A percentile compares a stretch with the other conserved stretches of the same genome.
Evolutionary conservation across 2,113 vertebrate species (phyloP).

Genomic region (Eolophus roseicapilla): DNA sequence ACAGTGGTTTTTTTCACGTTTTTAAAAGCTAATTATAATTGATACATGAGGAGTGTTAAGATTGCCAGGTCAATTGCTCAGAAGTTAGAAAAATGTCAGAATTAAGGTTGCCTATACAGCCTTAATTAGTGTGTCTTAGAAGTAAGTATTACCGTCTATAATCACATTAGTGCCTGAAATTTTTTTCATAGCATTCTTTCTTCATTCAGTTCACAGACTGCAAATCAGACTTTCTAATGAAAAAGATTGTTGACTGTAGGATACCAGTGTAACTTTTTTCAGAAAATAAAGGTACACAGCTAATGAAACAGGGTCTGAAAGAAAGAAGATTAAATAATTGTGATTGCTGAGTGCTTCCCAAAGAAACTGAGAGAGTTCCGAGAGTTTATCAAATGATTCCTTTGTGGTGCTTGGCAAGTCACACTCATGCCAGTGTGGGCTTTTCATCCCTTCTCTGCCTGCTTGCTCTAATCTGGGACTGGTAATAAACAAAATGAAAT

Average conservation of each 20-base stretch:
- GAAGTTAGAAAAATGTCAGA: constrained; percentile 60
- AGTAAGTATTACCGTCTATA: constrained; percentile 54
- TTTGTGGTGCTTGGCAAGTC: background rate
- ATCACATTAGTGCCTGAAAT: constrained; percentile 14
- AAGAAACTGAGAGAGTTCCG: background rate
- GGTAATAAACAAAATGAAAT: background rate
- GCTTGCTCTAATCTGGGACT: background rate
- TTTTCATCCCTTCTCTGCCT: background rate
- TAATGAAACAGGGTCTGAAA: background rate
- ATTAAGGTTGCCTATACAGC: constrained; percentile 40
- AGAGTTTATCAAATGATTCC: background rate
- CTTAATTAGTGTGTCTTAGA: constrained; percentile 57
- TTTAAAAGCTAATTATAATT: constrained; percentile 55
- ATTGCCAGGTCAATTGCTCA: constrained; percentile 62
- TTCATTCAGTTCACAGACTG: background rate
- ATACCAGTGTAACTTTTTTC: background rate
- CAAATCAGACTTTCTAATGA: constrained; percentile 22
- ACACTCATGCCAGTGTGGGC: background rate
- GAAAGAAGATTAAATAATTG: background rate
- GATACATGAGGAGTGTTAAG: constrained; percentile 20
- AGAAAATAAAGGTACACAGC: background rate
- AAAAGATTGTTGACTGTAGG: background rate
- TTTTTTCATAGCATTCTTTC: constrained; percentile 4
- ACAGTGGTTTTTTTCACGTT: background rate
- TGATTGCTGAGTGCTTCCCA: background rate